These are phyloP conservation scores for Ennomos quercinarius DNA, from an alignment of 2,888 invertebrate genomes.

Conservation along the genomic window DNA sequence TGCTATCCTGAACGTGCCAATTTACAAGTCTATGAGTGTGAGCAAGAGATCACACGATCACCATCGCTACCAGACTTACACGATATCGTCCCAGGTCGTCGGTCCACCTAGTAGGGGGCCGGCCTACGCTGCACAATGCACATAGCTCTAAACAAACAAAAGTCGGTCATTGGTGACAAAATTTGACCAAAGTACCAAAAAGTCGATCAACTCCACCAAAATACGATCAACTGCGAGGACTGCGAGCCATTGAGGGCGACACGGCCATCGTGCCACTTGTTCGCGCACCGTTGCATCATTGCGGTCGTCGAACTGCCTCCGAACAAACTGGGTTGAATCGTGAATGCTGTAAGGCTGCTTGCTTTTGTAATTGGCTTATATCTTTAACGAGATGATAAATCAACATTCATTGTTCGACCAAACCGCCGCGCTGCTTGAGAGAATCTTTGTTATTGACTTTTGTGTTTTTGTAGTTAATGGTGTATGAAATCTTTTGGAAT, in stretches of 20 bases:
- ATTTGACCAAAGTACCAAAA: too few relatives aligned
- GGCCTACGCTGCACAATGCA: too few relatives aligned
- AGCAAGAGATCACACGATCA: too few relatives aligned
- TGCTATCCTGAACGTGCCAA: too few relatives aligned
- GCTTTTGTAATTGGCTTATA: slow-evolving; percentile 11
- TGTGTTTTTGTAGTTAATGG: too few relatives aligned
- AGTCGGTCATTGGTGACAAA: too few relatives aligned
- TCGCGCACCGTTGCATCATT: slow-evolving; percentile 57
- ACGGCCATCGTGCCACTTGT: slow-evolving; percentile 59
- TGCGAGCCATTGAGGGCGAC: slow-evolving; percentile 11
- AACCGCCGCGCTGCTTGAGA: not conserved
- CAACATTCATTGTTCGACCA: not conserved
- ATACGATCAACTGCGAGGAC: slow-evolving; percentile 3
- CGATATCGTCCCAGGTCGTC: too few relatives aligned
- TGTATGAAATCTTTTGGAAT: too few relatives aligned
- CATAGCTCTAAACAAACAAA: not conserved
- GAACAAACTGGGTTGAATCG: slow-evolving; percentile 19
- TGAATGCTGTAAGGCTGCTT: slow-evolving; percentile 12
- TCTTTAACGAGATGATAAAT: not conserved
- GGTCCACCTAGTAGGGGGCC: too few relatives aligned
- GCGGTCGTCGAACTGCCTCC: slow-evolving; percentile 54
- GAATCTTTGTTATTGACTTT: too few relatives aligned
- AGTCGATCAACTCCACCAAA: not conserved
- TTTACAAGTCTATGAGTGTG: too few relatives aligned
- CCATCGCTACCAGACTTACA: too few relatives aligned